Conservation (phyloP, 2,797 vertebrate genomes). For the Siniperca scherzeri region DNA sequence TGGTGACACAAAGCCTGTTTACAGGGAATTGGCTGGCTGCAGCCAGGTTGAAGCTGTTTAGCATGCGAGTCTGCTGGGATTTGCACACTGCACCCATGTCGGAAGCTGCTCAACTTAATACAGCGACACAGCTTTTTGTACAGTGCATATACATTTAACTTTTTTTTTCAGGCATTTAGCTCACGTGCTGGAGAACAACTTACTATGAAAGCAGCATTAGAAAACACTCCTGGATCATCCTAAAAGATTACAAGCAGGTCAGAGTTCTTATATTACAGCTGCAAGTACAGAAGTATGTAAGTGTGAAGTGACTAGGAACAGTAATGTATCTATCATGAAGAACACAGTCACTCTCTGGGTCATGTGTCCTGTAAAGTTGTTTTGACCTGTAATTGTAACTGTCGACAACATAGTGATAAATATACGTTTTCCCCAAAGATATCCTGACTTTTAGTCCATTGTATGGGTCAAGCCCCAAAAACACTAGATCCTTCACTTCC, state of each 20-base stretch:
- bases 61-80: constrained; percentile 77
- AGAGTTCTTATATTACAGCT: not conserved
- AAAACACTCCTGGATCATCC: constrained; percentile 30
- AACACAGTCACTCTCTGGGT: not conserved
- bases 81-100: constrained; percentile 77
- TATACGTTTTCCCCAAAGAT: not conserved
- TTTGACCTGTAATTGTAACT: not conserved
- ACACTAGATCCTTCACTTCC: not conserved
- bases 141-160: constrained; percentile 67
- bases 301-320: not conserved
- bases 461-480: not conserved
- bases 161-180: constrained; percentile 45
- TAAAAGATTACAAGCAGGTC: constrained; percentile 32
- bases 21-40: constrained; percentile 79
- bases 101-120: constrained; percentile 76
- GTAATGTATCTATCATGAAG: not conserved
- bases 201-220: constrained; percentile 32
- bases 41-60: constrained; percentile 82
- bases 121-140: constrained; percentile 71
- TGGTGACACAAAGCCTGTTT: constrained; percentile 86
- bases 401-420: not conserved
- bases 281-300: not conserved
- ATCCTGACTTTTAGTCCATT: not conserved
- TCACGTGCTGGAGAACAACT: constrained; percentile 44
- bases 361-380: not conserved